Evolutionary conservation across 2,113 vertebrate genomes (phyloP).

Genomic region (Dicaeum eximium): DNA sequence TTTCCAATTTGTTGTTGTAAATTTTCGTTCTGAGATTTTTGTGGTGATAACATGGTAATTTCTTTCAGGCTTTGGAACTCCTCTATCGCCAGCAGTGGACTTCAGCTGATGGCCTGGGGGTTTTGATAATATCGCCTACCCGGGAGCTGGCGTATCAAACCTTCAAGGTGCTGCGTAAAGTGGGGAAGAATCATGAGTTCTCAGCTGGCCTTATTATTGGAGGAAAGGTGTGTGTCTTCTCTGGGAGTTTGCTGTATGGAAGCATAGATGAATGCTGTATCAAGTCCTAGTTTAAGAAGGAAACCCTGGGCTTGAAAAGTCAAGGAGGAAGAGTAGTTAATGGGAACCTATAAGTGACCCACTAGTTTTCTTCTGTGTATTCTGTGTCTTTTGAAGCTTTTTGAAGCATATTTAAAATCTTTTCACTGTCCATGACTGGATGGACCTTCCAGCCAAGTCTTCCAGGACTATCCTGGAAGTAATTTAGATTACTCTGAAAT

Average conservation of each 20-base stretch:
- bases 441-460: background rate
- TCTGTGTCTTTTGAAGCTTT: background rate
- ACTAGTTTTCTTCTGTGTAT: background rate
- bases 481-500: background rate
- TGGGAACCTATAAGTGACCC: background rate
- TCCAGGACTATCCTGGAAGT: background rate
- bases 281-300: background rate
- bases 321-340: background rate
- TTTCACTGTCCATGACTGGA: background rate
- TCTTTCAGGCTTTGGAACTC: constrained; percentile 84
- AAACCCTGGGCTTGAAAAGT: background rate
- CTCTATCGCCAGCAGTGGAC: constrained; percentile 92
- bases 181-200: constrained; percentile 95
- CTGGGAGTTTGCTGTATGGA: background rate
- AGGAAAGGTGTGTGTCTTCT: constrained; percentile 80
- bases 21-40: background rate
- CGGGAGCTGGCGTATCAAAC: constrained; percentile 96
- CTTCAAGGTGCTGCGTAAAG: constrained; percentile 89
- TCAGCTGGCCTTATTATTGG: constrained; percentile 96
- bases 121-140: constrained; percentile 93
- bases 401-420: background rate
- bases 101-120: constrained; percentile 87
- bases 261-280: background rate
- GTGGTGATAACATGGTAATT: background rate
- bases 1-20: background rate